Evolutionary conservation across 1,140 invertebrate species (phyloP).

Genomic region (Halesus radiatus): DNA sequence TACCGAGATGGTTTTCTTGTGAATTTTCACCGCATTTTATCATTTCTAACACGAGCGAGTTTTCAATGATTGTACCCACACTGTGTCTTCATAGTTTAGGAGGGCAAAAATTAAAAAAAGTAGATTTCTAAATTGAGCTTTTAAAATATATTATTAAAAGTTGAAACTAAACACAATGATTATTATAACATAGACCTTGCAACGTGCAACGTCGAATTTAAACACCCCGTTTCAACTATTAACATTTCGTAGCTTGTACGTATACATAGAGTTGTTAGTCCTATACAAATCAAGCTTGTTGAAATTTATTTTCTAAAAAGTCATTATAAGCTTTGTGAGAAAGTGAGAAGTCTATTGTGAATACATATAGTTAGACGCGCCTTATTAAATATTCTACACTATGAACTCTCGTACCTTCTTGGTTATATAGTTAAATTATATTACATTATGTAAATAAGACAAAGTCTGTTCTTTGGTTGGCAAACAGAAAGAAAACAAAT

Average conservation of each 20-base stretch:
- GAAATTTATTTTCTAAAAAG: constrained; percentile 53
- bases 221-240: neutral
- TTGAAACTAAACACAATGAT: constrained; percentile 15
- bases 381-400: constrained; percentile 51
- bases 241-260: constrained; percentile 2
- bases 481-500: constrained; percentile 20
- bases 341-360: constrained; percentile 38
- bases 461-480: constrained; percentile 6
- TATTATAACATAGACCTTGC: neutral
- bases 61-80: constrained; percentile 3
- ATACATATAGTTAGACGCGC: constrained; percentile 52
- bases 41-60: neutral
- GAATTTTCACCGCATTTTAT: too few relatives aligned
- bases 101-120: constrained; percentile 24
- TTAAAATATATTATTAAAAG: constrained; percentile 1
- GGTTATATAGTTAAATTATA: constrained; percentile 20
- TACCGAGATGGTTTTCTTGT: too few relatives aligned
- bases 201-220: neutral
- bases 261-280: constrained; percentile 15
- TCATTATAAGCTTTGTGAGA: constrained; percentile 52
- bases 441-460: constrained; percentile 18
- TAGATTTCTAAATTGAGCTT: constrained; percentile 24
- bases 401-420: constrained; percentile 48
- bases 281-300: constrained; percentile 50
- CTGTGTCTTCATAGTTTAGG: constrained; percentile 34